Conservation (phyloP, 2,797 vertebrate genomes). For the Aselliscus stoliczkanus region DNA sequence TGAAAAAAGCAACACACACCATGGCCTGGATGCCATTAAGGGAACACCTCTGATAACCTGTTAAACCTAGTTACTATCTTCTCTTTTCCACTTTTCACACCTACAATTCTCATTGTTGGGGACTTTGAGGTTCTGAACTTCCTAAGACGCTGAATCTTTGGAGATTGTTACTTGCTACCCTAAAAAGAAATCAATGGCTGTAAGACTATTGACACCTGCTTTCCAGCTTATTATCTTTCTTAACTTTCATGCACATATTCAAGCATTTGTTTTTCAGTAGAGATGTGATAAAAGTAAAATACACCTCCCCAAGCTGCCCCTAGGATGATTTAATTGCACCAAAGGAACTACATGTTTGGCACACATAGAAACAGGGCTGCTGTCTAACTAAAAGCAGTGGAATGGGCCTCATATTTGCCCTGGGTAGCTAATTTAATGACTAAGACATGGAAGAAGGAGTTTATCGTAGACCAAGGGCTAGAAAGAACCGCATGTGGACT, state of each 20-base stretch:
- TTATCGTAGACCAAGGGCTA: background rate
- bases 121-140: constrained; percentile 4
- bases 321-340: background rate
- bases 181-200: background rate
- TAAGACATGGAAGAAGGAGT: background rate
- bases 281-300: background rate
- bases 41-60: background rate
- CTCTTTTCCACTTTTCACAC: constrained; percentile 5
- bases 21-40: background rate
- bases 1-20: constrained; percentile 14
- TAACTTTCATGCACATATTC: background rate
- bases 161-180: background rate
- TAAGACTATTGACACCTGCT: background rate
- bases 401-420: background rate
- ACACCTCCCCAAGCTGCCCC: background rate
- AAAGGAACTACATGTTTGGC: background rate
- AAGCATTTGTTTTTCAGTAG: background rate
- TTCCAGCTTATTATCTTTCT: background rate
- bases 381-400: background rate
- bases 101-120: constrained; percentile 32
- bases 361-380: background rate
- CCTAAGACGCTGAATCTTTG: background rate
- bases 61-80: background rate
- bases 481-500: background rate
- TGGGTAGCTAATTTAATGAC: background rate